Base-by-base conservation (phyloP, 2,797 vertebrate species). In the Artibeus lituratus region DNA sequence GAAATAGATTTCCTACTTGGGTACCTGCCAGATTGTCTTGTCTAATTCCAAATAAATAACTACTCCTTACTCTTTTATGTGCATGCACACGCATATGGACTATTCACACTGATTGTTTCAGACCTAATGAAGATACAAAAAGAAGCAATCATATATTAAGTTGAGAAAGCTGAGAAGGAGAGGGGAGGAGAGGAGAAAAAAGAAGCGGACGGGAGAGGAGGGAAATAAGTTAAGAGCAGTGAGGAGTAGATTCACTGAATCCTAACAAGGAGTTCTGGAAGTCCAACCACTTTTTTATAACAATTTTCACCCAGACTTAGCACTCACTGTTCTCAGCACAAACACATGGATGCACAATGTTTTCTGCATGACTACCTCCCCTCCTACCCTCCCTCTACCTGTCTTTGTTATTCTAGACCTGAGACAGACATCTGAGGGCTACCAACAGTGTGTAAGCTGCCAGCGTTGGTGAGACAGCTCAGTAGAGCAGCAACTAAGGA, bases 381-480 rank as follows among this genome's bases (percentile, higher is more conserved):
- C 12, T 57, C 53, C 4, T 29, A 37, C 22, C 42, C 29, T 65
- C 39, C 69, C 67, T 57, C 26, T 18, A 7, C 11, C 57, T 49
- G 0, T 37, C 24, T 72, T 37, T 78, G 22, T 78, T 73, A 53
- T 57, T 16, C 37, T 37, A 59, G 42, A 35, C 15, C 35, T 11
- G 29, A 39, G 29, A 14, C 53, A 39, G 53, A 82, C 57, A 67
- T 22, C 53, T 10, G 15, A 83, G 35, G 7, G 8, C 35, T 51
- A 29, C 49, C 65, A 39, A 65, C 24, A 22, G 26, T 32, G 49
- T 39, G 51, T 14, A 82, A 59, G 65, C 37, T 67, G 11, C 39
- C 14, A 10, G 0, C 0, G 2, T 1, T 2, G 7, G 7, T 3
- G 7, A 74, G n/a, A 9, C 11, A 22, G 26, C 11, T 72, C 29